Conservation (phyloP, 2,113 vertebrate species). For the Cnemophilus loriae region DNA sequence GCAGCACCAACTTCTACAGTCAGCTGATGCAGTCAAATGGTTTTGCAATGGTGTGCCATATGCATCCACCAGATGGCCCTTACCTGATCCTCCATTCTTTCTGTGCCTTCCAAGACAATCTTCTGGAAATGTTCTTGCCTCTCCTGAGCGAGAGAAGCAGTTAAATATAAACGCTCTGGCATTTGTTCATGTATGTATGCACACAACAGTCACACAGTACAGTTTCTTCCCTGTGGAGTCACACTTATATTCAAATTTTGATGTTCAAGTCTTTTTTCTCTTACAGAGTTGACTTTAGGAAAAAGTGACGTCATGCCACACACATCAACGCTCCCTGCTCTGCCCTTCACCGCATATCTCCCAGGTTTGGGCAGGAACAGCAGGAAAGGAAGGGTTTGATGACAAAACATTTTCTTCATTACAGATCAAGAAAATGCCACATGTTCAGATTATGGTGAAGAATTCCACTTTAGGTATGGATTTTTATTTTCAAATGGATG, state of each 20-base stretch:
- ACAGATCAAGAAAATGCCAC: neutral
- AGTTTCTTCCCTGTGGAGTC: neutral
- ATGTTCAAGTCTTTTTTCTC: neutral
- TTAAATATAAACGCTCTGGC: neutral
- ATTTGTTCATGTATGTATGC: neutral
- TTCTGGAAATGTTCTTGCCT: slow-evolving; percentile 79
- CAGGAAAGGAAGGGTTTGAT: neutral
- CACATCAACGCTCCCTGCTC: neutral
- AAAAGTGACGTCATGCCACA: neutral
- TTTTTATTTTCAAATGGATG: neutral
- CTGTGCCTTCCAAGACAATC: slow-evolving; percentile 74
- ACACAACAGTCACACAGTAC: slow-evolving; percentile 2
- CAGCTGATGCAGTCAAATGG: neutral
- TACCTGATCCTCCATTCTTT: slow-evolving; percentile 81
- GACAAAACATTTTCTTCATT: neutral
- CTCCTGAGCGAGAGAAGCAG: slow-evolving; percentile 70
- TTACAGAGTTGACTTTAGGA: neutral
- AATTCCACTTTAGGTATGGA: neutral
- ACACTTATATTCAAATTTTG: neutral
- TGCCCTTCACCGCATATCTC: neutral
- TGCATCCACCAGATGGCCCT: neutral
- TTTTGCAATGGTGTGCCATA: neutral
- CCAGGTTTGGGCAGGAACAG: neutral
- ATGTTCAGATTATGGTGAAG: neutral
- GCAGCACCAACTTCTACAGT: neutral